Evolutionary conservation across 2,113 vertebrate genomes (phyloP), one percentile per base, ranked within the genome.

Genomic region (Chloroceryle aenea): DNA sequence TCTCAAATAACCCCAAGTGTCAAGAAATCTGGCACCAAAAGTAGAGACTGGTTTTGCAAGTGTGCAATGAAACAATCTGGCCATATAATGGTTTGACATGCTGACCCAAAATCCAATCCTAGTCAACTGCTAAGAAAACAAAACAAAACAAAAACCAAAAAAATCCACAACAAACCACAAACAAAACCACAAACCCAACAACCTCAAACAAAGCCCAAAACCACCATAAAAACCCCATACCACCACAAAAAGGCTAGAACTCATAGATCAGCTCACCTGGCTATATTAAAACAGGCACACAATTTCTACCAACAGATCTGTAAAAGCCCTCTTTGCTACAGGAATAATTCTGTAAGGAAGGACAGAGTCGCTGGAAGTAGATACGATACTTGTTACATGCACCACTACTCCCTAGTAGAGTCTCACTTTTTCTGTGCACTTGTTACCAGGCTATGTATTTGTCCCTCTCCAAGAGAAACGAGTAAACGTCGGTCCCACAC

Each of bases 381-480:
- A 45, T n/a, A 27, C 1, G 4, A 0, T n/a, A 67, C 4, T 45
- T 9, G 42, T 20, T 59, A 58, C 16, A 14, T 5, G 7, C 4
- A 36, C 15, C 85, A 5, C 34, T 71, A 64, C 30, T 38, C 14
- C 19, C 29, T 38, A 27, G 14, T 3, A 67, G 38, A 58, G 45
- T 27, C 21, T 8, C 38, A 47, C 29, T 21, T 67, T 84, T 71
- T 14, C 52, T 59, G 25, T 40, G 40, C 3, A 7, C 29, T 13
- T 3, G 3, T 34, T 55, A 74, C 9, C 40, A 53, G 32, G 58
- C 30, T 52, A 5, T 8, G 2, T 45, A 38, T 85, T 69, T 76
- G 55, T 30, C n/a, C 16, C 58, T 53, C 21, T 95, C 62, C 78
- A 88, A n/a, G 1, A 83, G 27, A 85, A 85, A 83, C n/a, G 29